Evolutionary conservation across 2,888 invertebrate genomes (phyloP), one percentile per base, ranked within the genome.

Genomic region (Chloromyia formosa): DNA sequence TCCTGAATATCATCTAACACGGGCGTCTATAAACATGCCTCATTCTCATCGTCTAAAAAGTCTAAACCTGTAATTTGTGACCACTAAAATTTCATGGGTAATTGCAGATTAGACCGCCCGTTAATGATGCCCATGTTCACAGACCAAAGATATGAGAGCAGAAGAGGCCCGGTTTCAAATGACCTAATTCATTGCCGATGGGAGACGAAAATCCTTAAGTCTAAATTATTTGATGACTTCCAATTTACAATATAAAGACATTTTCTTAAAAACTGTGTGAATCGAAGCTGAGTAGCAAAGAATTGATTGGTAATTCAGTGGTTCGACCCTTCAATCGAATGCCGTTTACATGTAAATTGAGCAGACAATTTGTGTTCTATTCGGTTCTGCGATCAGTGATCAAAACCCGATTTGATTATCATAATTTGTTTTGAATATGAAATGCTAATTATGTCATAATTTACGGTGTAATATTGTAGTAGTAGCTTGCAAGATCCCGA

Each of bases 1-100:
- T 66, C 66, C 66, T 66, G 66, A 49, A 66, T 49, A 66, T 66
- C 66, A 49, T 66, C 66, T 66, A 45, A 66, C 66, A 18, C 16
- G 10, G 10, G 1, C 56, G 49, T 49, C 16, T 12, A 2, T n/a
- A 40, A 62, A 62, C 16, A 18, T 62, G 62, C 23, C 35, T 16
- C 12, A 16, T 62, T 40, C 62, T n/a, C 40, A 62, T 62, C 23
- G 7, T 61, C 27, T 5, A 16, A n/a, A n/a, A n/a, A n/a, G n/a
- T n/a, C n/a, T n/a, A 40, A 23, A 62, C 62, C 62, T 62, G 62
- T 60, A 62, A 62, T 62, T 40, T 62, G 40, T 62, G 62, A n/a
- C n/a, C n/a, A 62, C 62, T 62, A 62, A 62, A 16, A 23, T 18
- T 35, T 9, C 14, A n/a, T 49, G 12, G 2, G 16, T 49, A 49